A percentile compares a stretch with the other conserved stretches of the same genome.
Conservation (phyloP, 2,113 vertebrate species). For the Urocynchramus pylzowi region DNA sequence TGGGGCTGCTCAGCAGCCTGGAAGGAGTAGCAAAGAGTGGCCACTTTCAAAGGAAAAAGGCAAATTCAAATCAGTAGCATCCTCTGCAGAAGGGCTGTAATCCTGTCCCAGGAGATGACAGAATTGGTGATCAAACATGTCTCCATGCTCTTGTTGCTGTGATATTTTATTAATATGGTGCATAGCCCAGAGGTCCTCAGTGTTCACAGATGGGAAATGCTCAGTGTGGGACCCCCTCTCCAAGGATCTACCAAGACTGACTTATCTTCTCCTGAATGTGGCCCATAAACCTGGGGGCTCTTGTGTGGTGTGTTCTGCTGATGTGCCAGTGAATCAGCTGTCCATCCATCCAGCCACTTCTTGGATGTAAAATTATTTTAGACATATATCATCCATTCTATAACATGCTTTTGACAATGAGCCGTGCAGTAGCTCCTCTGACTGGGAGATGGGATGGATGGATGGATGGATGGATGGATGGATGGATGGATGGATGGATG, state of each 20-base stretch:
- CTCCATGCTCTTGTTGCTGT: neutral
- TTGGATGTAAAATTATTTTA: neutral
- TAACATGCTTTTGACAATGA: neutral
- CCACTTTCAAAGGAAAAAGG: neutral
- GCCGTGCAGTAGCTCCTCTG: neutral
- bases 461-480: neutral
- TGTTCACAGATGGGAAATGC: neutral
- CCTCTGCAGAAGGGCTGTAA: neutral
- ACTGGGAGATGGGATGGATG: neutral
- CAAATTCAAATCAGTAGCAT: neutral
- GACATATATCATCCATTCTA: neutral
- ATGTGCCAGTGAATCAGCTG: neutral
- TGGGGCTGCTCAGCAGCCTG: neutral
- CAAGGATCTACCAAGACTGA: neutral
- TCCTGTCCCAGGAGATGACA: fast-evolving
- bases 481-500: neutral
- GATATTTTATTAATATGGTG: neutral
- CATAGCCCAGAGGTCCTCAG: neutral
- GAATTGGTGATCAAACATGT: neutral
- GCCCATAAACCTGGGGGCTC: neutral
- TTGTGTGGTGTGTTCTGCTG: neutral
- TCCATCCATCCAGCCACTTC: neutral
- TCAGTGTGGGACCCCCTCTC: neutral
- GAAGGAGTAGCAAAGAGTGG: fast-evolving
- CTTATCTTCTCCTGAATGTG: neutral